Evolutionary conservation across 2,113 vertebrate genomes (phyloP).

Genomic region (Neomonachus schauinslandi): DNA sequence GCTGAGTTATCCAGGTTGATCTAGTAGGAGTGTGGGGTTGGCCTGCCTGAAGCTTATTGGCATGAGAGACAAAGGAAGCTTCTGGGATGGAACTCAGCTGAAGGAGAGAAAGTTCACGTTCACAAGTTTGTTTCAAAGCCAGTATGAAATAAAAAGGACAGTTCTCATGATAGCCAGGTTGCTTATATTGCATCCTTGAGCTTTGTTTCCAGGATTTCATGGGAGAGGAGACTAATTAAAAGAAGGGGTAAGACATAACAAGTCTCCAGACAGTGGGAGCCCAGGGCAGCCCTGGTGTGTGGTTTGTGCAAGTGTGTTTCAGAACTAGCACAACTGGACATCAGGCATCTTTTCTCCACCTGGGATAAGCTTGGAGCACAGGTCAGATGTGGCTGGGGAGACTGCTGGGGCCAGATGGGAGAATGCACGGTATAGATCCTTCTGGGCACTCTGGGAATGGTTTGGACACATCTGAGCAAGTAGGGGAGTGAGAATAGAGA

Average conservation of each 20-base stretch:
- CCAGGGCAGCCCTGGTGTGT: background rate
- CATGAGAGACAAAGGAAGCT: background rate
- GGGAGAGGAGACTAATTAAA: background rate
- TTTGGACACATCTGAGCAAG: background rate
- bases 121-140: background rate
- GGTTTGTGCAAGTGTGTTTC: background rate
- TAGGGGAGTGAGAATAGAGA: too few relatives aligned
- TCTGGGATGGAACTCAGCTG: background rate
- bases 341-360: background rate
- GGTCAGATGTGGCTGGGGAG: too few relatives aligned
- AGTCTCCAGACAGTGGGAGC: background rate
- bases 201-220: background rate
- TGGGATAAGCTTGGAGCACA: background rate
- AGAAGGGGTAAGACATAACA: background rate
- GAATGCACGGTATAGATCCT: rapidly evolving
- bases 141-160: too few relatives aligned
- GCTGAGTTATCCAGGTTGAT: background rate
- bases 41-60: background rate
- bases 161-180: background rate
- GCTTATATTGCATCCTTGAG: background rate
- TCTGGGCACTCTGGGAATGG: background rate
- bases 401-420: background rate
- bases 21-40: background rate
- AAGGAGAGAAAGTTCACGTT: background rate
- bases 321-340: background rate